phyloP scores from a whole-genome alignment of 1,140 invertebrate species.

The Oryzaephilus surinamensis region DNA sequence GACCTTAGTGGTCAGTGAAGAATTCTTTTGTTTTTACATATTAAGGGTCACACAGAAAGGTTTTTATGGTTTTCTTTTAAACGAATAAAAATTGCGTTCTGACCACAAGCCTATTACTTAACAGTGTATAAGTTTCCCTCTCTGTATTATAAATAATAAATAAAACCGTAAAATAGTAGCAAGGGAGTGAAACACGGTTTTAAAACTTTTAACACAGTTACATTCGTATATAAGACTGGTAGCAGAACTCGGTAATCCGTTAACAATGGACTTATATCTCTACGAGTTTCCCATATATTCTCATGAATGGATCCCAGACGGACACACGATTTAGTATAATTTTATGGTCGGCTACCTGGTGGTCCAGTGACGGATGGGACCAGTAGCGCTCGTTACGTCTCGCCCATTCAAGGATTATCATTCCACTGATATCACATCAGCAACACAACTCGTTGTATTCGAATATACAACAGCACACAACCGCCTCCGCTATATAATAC shows the following conservation, averaged over 20 bases:
- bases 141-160: no score
- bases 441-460: not conserved
- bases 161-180: no score
- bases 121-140: no score
- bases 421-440: slow-evolving; percentile 28
- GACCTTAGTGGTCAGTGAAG: no score
- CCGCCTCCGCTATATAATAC: slow-evolving; percentile 6
- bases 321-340: slow-evolving; percentile 36
- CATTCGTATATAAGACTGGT: slow-evolving; percentile 32
- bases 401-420: slow-evolving; percentile 33
- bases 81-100: no score
- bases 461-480: not conserved
- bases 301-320: slow-evolving; percentile 28
- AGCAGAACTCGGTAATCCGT: slow-evolving; percentile 26
- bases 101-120: no score
- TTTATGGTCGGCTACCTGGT: slow-evolving; percentile 32
- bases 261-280: slow-evolving; percentile 33
- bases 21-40: no score
- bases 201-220: no score
- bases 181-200: no score
- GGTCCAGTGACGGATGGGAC: slow-evolving; percentile 32
- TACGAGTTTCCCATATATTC: slow-evolving; percentile 33
- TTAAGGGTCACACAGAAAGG: no score
- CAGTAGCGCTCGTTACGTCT: slow-evolving; percentile 28
- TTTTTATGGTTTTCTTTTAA: no score